Evolutionary conservation across 2,888 invertebrate genomes (phyloP), one percentile per base, ranked within the genome.

Genomic region (Galerucella nymphaeae): DNA sequence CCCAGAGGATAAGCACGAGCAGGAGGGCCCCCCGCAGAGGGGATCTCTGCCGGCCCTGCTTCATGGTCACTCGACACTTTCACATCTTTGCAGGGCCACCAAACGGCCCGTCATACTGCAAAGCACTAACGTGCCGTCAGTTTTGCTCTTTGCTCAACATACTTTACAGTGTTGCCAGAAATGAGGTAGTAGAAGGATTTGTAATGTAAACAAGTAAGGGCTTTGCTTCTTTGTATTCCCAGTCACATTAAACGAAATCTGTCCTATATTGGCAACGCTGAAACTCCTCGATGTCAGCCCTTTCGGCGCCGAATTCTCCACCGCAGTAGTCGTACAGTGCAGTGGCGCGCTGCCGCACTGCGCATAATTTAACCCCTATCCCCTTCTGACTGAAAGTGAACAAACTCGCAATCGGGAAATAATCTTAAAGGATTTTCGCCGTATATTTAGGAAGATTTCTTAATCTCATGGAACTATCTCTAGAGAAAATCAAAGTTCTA

Each of bases 11-110:
- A 77, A 82, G 81, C 80, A 82, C 80, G 78, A 82, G 83, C 82
- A 84, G 82, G 81, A 84, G 82, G 81, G 79, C 81, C 83, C 82
- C 81, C 83, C 78, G 73, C 75, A 78, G 80, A 80, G 83, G 81
- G 80, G 81, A 82, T 82, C 81, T 81, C 82, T 80, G 84, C 84
- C 82, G 81, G 78, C 82, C 83, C 83, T 80, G 81, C 82, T 78
- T 80, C 84, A 84, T 84, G 79, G 82, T 84, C 84, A 84, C 83
- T 83, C 82, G 75, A 79, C 80, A 79, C 82, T 76, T 75, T 84
- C 83, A 83, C 83, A 84, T 84, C 70, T 45, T 69, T 64, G 62
- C 23, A 45, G 66, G 61, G 73, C 76, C 77, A 67, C 79, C 77
- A 72, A 71, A 73, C 75, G 75, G 75, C 76, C 74, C 77, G 81